Conservation (phyloP, 2,888 invertebrate genomes). For the Trichopoda pennipes region DNA sequence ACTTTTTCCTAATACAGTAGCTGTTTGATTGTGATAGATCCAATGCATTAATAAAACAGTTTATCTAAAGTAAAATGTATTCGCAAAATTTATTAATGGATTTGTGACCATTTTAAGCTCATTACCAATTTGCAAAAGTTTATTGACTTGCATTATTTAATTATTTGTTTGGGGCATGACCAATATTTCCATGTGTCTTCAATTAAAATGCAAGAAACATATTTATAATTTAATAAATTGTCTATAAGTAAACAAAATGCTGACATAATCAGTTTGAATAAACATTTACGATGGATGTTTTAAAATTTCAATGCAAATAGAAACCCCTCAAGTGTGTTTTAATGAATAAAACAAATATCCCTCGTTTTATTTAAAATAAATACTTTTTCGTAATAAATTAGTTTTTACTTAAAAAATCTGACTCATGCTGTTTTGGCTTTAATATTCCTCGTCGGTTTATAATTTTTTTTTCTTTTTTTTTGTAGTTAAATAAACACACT, state of each 20-base stretch:
- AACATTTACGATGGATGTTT: conserved; percentile 16
- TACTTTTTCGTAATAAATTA: conserved; percentile 5
- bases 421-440: conserved; percentile 44
- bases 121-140: conserved; percentile 25
- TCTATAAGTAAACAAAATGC: conserved; percentile 13
- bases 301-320: not conserved
- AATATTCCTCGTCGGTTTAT: conserved; percentile 11
- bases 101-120: conserved; percentile 49
- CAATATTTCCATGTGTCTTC: conserved; percentile 25
- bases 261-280: conserved; percentile 6
- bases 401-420: conserved; percentile 37
- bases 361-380: conserved; percentile 25
- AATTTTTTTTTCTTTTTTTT: not conserved
- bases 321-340: not conserved
- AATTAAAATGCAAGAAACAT: conserved; percentile 50
- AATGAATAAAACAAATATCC: not conserved
- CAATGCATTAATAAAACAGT: not conserved
- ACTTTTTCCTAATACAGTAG: not conserved
- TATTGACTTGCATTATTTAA: conserved; percentile 35
- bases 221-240: conserved; percentile 1
- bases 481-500: conserved; percentile 22
- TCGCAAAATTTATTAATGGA: conserved; percentile 32
- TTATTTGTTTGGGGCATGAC: conserved; percentile 2
- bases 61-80: not conserved
- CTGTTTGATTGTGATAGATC: not conserved